Evolutionary conservation across 2,113 vertebrate genomes (phyloP), one percentile per base, ranked within the genome.

Genomic region (Mormoops blainvillei): DNA sequence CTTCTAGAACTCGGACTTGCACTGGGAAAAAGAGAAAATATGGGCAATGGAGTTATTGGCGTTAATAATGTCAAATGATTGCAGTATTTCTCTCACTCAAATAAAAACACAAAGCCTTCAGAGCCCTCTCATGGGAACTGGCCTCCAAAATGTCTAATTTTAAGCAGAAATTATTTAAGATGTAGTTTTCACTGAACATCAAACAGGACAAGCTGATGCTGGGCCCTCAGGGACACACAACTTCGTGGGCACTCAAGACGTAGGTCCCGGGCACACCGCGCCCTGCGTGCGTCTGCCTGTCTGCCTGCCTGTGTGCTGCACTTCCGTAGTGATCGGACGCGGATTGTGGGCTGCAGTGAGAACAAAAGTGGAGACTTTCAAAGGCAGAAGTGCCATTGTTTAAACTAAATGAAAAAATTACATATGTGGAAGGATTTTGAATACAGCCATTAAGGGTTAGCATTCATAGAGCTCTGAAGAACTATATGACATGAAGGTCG

Each of bases 1-100:
- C 97, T 99, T 98, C 91, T 93, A 74, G 96, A 96, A 91, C 97
- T 99, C 76, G 76, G 56, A 84, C 98, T 99, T 97, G 98, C 95
- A 38, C 98, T 99, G 96, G 91, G 87, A 74, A 65, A 92, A 90
- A 96, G 41, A 93, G n/a, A 91, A 95, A 86, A 86, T 2, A 87
- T 0, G 2, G 43, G 36, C 4, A 50, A 11, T 24, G 67, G 50
- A 11, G 31, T 92, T 74, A 94, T 5, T 52, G 50, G 68, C 9
- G 67, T 80, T 78, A 65, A 36, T 19, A 58, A 48, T 31, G 61
- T 54, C 20, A 70, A 45, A 41, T 20, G 9, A 36, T 6, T 16
- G 50, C 4, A 87, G 5, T 19, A 16, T 73, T 91, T 81, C 50
- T 93, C 22, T 77, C 58, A n/a, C 7, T 71, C 36, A 82, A 50